These are phyloP conservation scores for Phrynosoma platyrhinos DNA, from an alignment of 2,113 vertebrate genomes.

Conservation along the genomic window DNA sequence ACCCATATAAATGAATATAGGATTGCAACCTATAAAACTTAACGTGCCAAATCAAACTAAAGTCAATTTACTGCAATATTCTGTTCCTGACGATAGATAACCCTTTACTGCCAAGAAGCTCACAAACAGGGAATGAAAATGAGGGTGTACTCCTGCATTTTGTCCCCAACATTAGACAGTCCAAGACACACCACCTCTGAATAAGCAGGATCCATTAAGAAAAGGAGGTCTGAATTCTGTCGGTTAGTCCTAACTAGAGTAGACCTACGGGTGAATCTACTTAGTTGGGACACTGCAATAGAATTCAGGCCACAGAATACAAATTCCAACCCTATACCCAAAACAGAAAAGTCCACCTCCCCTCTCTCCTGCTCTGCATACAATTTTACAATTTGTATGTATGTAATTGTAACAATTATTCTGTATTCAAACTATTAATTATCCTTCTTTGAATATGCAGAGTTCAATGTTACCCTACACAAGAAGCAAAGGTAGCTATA, in stretches of 20 bases:
- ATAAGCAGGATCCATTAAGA: neutral
- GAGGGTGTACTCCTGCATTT: neutral
- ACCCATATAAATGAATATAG: neutral
- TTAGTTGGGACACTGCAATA: too few species aligned
- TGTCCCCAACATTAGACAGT: neutral
- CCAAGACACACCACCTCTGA: neutral
- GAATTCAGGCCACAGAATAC: too few species aligned
- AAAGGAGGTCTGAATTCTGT: neutral
- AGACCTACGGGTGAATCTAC: too few species aligned
- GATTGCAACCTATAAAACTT: neutral
- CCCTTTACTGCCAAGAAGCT: neutral
- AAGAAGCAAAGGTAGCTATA: neutral
- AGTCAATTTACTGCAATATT: neutral
- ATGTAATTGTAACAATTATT: too few species aligned
- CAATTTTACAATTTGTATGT: neutral
- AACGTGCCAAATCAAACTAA: neutral
- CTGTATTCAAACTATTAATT: neutral
- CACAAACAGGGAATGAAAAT: neutral
- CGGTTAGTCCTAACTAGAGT: too few species aligned
- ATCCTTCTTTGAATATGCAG: neutral
- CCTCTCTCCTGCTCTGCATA: neutral
- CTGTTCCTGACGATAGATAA: neutral
- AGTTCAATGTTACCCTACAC: neutral
- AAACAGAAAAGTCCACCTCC: too few species aligned
- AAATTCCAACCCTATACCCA: too few species aligned